These are phyloP conservation scores for Cheilosia grossa DNA, from an alignment of 2,888 invertebrate genomes.

Conservation along the genomic window DNA sequence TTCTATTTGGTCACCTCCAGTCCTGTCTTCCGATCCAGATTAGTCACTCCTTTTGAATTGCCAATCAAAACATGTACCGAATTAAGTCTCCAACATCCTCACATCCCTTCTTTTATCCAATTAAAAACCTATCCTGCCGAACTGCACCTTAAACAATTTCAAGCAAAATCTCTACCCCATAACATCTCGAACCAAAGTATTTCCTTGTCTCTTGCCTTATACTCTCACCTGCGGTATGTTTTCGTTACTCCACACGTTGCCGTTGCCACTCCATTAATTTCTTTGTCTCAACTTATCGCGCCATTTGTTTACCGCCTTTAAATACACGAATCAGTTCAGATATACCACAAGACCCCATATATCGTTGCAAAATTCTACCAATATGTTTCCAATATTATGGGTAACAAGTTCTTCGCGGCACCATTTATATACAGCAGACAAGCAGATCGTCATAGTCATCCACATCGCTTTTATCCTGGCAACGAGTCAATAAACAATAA, in stretches of 20 bases:
- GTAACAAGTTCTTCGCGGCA: slow-evolving; percentile 48
- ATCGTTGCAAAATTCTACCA: slow-evolving; percentile 46
- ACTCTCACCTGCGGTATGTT: background rate
- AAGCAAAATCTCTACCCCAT: background rate
- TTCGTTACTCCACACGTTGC: background rate
- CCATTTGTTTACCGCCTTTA: slow-evolving; percentile 39
- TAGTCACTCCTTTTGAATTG: too few species aligned
- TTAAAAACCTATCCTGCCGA: background rate
- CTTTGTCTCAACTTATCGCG: slow-evolving; percentile 31
- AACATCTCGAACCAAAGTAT: background rate
- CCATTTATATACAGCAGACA: slow-evolving; percentile 19
- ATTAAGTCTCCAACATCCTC: too few species aligned
- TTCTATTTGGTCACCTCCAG: too few species aligned
- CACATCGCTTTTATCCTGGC: slow-evolving; percentile 63
- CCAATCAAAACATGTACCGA: too few species aligned
- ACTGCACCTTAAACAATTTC: background rate
- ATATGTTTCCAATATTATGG: slow-evolving; percentile 63
- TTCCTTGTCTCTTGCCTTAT: slow-evolving; percentile 1
- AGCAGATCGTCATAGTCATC: slow-evolving; percentile 35
- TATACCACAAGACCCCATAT: slow-evolving; percentile 33
- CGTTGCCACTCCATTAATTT: background rate
- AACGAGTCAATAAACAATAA: slow-evolving; percentile 74
- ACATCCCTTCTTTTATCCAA: too few species aligned
- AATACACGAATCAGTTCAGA: slow-evolving; percentile 46
- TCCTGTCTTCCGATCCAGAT: too few species aligned